Evolutionary conservation across 2,113 vertebrate species (phyloP), one percentile per base, ranked within the genome.

Genomic region (Onychorhynchus coronatus): DNA sequence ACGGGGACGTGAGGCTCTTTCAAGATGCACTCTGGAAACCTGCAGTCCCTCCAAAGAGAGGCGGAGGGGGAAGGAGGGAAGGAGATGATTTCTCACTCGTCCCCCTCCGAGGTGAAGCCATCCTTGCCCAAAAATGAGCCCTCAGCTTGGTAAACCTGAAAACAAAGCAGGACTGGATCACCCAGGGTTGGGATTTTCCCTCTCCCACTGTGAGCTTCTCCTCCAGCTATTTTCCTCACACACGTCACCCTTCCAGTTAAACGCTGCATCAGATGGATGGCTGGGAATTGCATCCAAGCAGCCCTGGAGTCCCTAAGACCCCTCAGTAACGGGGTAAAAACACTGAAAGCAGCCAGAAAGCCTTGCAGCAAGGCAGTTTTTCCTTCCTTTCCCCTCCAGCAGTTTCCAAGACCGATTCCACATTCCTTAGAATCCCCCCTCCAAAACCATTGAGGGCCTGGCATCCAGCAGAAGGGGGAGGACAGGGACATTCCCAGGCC

Each of bases 251-350:
- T 68, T 58, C 30, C 44, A 12, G 28, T 35, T 28, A n/a, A 92
- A n/a, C 0, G 0, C 14, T 24, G 35, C n/a, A 31, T 33, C 20
- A 42, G 42, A 52, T 3, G 30, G 68, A 56, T 0, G 1, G 28
- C 0, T 52, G 0, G 52, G 66, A 61, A 63, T 52, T 88, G 68
- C 62, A 89, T 31, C 91, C 33, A 61, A 63, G 88, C 39, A 67
- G 41, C 67, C 49, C 53, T 14, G 30, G 2, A 2, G 2, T 19
- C 53, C 56, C 37, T 63, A 62, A 65, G 79, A 35, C 22, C 33
- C 63, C 12, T 4, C 53, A 22, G 55, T 12, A 28, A 58, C 22
- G 33, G 31, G 15, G 35, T 56, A 7, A 23, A 78, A 88, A n/a
- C 4, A 55, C 8, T 49, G 19, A 39, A 41, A 88, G 52, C 47